Conservation (phyloP, 2,888 invertebrate species). For the Clivina fossor region DNA sequence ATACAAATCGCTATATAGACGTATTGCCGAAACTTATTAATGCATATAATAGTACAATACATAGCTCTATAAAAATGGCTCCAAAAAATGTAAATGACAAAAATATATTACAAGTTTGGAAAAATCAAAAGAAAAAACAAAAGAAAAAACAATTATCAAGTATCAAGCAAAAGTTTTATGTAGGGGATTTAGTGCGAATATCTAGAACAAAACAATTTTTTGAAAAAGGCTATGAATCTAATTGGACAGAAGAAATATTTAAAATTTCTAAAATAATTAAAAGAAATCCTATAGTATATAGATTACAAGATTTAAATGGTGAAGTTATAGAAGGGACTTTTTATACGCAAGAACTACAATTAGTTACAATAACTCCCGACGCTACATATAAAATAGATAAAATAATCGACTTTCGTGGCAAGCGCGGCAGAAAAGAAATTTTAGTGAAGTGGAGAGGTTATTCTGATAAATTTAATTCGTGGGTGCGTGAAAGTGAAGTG, state of each 20-base stretch:
- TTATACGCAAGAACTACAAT: conserved; percentile 40
- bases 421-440: conserved; percentile 31
- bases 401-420: conserved; percentile 35
- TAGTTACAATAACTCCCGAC: conserved; percentile 25
- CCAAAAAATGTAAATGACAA: conserved; percentile 27
- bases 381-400: conserved; percentile 38
- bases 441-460: conserved; percentile 43
- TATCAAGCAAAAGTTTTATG: background rate
- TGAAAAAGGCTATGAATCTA: conserved; percentile 38
- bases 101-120: conserved; percentile 1
- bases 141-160: background rate
- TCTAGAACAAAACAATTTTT: conserved; percentile 38
- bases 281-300: conserved; percentile 41
- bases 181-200: background rate
- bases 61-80: conserved; percentile 38
- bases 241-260: conserved; percentile 43
- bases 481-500: no score
- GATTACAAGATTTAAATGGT: conserved; percentile 38
- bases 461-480: no score
- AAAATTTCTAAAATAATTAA: conserved; percentile 36
- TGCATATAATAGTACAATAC: conserved; percentile 41
- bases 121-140: background rate
- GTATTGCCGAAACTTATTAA: conserved; percentile 40
- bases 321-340: conserved; percentile 40
- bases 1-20: conserved; percentile 41